These are phyloP conservation scores for Congeria kusceri DNA, from an alignment of 2,888 invertebrate genomes.

Conservation along the genomic window DNA sequence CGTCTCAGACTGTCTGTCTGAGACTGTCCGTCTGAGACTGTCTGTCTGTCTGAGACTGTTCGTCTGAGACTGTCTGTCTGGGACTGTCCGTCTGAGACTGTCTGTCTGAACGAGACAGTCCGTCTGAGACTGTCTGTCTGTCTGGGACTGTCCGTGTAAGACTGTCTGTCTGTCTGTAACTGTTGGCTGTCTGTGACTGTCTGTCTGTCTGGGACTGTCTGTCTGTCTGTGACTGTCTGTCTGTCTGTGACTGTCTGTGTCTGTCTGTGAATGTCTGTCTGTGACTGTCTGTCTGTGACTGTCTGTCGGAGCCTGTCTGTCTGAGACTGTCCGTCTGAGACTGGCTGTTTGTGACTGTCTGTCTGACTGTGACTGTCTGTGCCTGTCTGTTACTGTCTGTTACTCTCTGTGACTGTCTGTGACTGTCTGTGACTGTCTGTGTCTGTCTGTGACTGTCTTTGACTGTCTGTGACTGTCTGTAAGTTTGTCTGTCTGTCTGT, in stretches of 20 bases:
- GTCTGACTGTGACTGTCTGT: neutral
- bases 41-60: too few species aligned
- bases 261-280: too few species aligned
- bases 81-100: too few species aligned
- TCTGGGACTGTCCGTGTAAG: too few species aligned
- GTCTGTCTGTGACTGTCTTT: neutral
- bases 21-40: too few species aligned
- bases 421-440: neutral
- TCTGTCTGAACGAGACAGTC: too few species aligned
- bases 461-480: neutral
- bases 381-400: conserved; percentile 2
- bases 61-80: too few species aligned
- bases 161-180: too few species aligned
- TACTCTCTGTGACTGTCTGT: neutral
- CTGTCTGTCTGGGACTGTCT: too few species aligned
- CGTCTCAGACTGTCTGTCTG: conserved; percentile 10
- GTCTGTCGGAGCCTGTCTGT: neutral
- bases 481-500: neutral
- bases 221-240: conserved; percentile 16
- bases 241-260: too few species aligned
- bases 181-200: too few species aligned
- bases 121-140: too few species aligned
- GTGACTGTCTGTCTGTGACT: neutral
- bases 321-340: neutral
- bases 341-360: neutral